These are phyloP conservation scores for Athripsodes cinereus DNA, from an alignment of 2,888 invertebrate genomes.

Conservation along the genomic window DNA sequence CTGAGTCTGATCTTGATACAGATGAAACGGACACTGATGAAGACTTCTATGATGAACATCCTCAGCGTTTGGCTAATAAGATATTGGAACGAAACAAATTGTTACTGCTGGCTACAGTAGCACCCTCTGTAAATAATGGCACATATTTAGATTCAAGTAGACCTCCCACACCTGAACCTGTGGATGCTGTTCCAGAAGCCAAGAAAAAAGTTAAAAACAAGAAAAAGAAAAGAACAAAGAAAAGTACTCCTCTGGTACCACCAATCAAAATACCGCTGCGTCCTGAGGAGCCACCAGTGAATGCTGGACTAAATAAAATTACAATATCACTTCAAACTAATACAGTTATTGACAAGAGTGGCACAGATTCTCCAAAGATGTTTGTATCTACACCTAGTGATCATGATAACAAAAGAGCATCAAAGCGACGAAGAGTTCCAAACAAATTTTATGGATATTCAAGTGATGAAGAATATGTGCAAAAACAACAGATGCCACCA, in stretches of 20 bases:
- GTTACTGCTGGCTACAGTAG: slow-evolving; percentile 55
- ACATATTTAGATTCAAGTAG: slow-evolving; percentile 58
- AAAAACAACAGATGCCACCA: slow-evolving; percentile 55
- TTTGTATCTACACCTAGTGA: slow-evolving; percentile 39
- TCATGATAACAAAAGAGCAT: slow-evolving; percentile 63
- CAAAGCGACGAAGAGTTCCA: slow-evolving; percentile 74
- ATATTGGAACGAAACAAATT: slow-evolving; percentile 63
- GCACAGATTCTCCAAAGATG: slow-evolving; percentile 21
- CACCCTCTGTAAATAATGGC: slow-evolving; percentile 56
- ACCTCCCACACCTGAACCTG: slow-evolving; percentile 55
- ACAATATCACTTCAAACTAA: slow-evolving; percentile 49
- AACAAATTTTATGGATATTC: slow-evolving; percentile 86
- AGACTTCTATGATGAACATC: slow-evolving; percentile 81
- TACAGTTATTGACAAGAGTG: slow-evolving; percentile 42
- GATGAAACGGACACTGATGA: slow-evolving; percentile 82
- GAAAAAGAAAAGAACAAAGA: slow-evolving; percentile 50
- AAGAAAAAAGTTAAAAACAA: slow-evolving; percentile 58
- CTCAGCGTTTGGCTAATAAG: slow-evolving; percentile 67
- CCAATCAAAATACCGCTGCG: slow-evolving; percentile 53
- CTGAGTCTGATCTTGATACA: slow-evolving; percentile 80
- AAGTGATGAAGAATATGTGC: slow-evolving; percentile 70
- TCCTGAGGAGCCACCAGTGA: slow-evolving; percentile 36
- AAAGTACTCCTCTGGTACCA: slow-evolving; percentile 38
- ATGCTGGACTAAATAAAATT: slow-evolving; percentile 34
- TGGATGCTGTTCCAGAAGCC: slow-evolving; percentile 39